Conservation (phyloP, 1,140 invertebrate genomes). For the Stenopsyche tienmushanensis region DNA sequence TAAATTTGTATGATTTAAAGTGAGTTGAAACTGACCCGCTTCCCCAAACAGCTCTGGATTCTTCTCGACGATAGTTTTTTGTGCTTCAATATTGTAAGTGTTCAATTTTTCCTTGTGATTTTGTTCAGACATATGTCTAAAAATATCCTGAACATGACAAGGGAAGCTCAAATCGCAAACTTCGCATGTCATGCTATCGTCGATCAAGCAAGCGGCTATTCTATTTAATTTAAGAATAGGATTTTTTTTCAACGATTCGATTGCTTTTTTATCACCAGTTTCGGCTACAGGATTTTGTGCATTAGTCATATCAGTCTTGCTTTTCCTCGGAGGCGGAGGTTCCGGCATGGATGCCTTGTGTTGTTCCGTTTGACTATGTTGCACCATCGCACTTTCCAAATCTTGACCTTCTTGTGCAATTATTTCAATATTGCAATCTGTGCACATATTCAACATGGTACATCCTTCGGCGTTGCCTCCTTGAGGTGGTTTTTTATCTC, state of each 20-base stretch:
- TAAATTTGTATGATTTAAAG: conserved; percentile 24
- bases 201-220: conserved; percentile 20
- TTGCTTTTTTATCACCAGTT: neutral
- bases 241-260: conserved; percentile 23
- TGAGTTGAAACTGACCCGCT: conserved; percentile 21
- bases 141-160: conserved; percentile 6
- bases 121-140: conserved; percentile 16
- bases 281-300: neutral
- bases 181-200: conserved; percentile 30
- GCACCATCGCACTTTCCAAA: conserved; percentile 16
- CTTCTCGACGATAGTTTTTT: conserved; percentile 25
- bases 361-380: conserved; percentile 24
- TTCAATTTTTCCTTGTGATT: conserved; percentile 26
- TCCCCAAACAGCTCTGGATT: conserved; percentile 33
- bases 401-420: neutral
- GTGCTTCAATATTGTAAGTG: conserved; percentile 17
- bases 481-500: conserved; percentile 12
- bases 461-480: neutral
- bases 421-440: conserved; percentile 23
- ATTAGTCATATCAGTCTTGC: neutral
- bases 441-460: conserved; percentile 5
- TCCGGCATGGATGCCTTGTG: conserved; percentile 13
- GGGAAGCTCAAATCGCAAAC: conserved; percentile 27
- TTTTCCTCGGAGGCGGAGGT: conserved; percentile 19
- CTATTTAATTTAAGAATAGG: conserved; percentile 25